Evolutionary conservation across 2,113 vertebrate species (phyloP).

Genomic region (Irena cyanogastra): DNA sequence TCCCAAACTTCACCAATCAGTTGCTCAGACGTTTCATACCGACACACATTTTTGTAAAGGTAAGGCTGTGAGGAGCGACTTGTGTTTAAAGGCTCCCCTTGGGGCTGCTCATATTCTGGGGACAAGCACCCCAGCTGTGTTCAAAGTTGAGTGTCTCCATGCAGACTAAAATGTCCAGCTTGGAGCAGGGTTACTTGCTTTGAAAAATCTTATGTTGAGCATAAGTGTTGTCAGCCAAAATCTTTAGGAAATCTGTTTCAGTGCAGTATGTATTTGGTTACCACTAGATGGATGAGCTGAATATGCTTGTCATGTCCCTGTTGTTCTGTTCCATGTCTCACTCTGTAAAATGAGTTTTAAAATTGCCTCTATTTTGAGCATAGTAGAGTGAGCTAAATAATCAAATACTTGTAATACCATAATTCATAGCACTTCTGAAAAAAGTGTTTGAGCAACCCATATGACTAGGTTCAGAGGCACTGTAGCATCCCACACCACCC

Average conservation of each 20-base stretch:
- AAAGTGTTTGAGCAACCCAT: not conserved
- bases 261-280: not conserved
- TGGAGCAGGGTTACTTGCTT: not conserved
- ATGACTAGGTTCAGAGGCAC: not conserved
- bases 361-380: not conserved
- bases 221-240: not conserved
- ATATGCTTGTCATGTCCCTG: not conserved
- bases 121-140: not conserved
- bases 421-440: not conserved
- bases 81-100: not conserved
- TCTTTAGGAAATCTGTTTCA: not conserved
- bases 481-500: not conserved
- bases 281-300: not conserved
- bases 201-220: not conserved
- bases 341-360: not conserved
- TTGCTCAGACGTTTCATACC: constrained; percentile 88
- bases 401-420: not conserved
- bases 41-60: constrained; percentile 95
- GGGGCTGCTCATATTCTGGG: not conserved
- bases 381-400: not conserved
- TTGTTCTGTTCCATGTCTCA: not conserved
- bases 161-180: not conserved
- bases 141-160: not conserved
- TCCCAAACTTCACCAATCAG: constrained; percentile 80
- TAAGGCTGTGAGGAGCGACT: constrained; percentile 26